Evolutionary conservation across 2,888 invertebrate species (phyloP).

Genomic region (Chrysodeixis includens): DNA sequence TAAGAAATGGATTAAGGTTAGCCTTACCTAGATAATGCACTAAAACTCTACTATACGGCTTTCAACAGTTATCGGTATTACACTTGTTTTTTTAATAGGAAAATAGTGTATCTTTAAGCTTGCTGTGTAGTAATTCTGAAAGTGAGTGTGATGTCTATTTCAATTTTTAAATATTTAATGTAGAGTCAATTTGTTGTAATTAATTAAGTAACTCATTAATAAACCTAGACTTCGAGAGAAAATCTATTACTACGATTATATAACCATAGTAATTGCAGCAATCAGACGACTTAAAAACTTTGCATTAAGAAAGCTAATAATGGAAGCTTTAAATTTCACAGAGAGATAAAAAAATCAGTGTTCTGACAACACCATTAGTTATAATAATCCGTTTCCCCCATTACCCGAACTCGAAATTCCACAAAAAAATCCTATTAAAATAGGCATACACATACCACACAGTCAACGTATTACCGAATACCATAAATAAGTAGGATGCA

Average conservation of each 20-base stretch:
- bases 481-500: slow-evolving; percentile 60
- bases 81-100: too few relatives aligned
- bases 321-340: slow-evolving; percentile 19
- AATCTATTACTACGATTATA: not conserved
- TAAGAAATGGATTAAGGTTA: slow-evolving; percentile 73
- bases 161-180: too few relatives aligned
- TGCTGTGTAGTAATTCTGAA: too few relatives aligned
- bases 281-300: not conserved
- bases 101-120: too few relatives aligned
- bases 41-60: slow-evolving; percentile 22
- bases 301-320: not conserved
- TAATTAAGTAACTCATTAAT: not conserved
- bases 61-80: too few relatives aligned
- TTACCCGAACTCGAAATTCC: slow-evolving; percentile 28
- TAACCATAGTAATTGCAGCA: not conserved
- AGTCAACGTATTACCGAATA: slow-evolving; percentile 57
- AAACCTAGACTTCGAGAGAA: not conserved
- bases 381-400: slow-evolving; percentile 41
- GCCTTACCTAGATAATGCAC: slow-evolving; percentile 42
- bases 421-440: slow-evolving; percentile 55
- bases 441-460: slow-evolving; percentile 53
- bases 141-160: too few relatives aligned
- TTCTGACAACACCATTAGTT: slow-evolving; percentile 43
- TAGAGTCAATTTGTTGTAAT: too few relatives aligned
- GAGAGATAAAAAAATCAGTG: slow-evolving; percentile 22